Conservation (phyloP, 2,113 vertebrate genomes). For the Hyaena hyaena region DNA sequence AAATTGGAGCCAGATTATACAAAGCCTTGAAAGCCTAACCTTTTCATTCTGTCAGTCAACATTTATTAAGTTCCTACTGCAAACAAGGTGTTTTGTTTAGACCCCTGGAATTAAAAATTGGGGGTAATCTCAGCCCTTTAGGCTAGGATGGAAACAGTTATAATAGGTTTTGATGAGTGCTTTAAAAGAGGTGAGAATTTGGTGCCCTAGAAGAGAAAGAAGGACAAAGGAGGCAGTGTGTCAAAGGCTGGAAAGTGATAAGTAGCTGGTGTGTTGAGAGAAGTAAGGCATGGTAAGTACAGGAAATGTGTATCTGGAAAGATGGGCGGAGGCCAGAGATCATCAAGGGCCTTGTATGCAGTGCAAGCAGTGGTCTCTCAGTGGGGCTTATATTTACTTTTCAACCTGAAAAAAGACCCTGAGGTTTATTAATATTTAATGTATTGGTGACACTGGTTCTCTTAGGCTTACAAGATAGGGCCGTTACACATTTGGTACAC, state of each 20-base stretch:
- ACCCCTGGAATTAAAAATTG: conserved; percentile 31
- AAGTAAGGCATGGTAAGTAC: not conserved
- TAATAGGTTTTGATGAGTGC: not conserved
- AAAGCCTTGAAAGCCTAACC: conserved; percentile 36
- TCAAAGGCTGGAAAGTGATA: conserved; percentile 11
- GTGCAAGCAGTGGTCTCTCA: not conserved
- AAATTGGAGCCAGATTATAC: conserved; percentile 31
- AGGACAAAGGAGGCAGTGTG: not conserved
- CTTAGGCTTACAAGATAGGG: not conserved
- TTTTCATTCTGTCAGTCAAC: conserved; percentile 48
- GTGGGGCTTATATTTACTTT: conserved; percentile 21
- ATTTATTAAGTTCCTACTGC: conserved; percentile 53
- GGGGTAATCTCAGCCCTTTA: not conserved
- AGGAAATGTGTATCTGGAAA: not conserved
- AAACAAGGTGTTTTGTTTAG: conserved; percentile 32
- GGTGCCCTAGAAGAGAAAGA: not conserved
- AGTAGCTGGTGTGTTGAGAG: not conserved
- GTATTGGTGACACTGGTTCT: not conserved
- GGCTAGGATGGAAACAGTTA: conserved; percentile 1
- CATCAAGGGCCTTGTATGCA: not conserved
- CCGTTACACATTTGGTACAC: not conserved
- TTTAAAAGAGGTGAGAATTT: conserved; percentile 31
- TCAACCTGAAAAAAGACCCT: conserved; percentile 33
- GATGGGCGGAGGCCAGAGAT: not conserved
- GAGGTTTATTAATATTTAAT: conserved; percentile 33